Conservation (phyloP, 2,113 vertebrate species). For the Oncorhynchus tshawytscha region DNA sequence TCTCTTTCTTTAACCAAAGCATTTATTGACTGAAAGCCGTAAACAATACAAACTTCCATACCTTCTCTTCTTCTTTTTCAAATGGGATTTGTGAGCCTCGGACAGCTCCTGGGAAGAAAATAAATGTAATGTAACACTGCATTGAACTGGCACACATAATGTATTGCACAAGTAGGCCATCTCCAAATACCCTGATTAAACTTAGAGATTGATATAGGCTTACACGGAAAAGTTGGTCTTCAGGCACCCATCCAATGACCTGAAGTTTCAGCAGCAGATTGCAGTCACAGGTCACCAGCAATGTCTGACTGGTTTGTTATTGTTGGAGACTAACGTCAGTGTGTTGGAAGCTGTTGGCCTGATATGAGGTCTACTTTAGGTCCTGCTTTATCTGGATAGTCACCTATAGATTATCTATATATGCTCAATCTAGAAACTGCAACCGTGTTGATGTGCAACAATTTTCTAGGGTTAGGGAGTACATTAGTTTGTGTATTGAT, state of each 20-base stretch:
- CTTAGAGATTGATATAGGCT: not conserved
- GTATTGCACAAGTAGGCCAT: too few species aligned
- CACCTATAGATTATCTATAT: too few species aligned
- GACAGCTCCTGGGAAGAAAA: constrained; percentile 69
- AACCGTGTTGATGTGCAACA: too few species aligned
- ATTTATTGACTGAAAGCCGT: not conserved
- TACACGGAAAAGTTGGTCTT: not conserved
- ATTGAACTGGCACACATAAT: not conserved
- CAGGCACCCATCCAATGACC: not conserved
- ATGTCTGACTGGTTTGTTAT: not conserved
- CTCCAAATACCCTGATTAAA: too few species aligned
- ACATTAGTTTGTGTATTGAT: too few species aligned
- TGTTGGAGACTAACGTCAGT: too few species aligned
- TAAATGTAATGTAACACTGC: constrained; percentile 16
- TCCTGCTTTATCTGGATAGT: too few species aligned
- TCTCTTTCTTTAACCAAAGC: constrained; percentile 4
- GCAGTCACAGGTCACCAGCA: not conserved
- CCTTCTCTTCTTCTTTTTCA: constrained; percentile 72
- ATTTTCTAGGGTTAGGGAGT: too few species aligned
- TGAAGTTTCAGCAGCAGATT: not conserved
- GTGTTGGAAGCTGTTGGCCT: too few species aligned
- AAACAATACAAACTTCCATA: constrained; percentile 50
- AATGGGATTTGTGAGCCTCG: constrained; percentile 61
- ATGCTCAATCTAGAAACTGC: too few species aligned
- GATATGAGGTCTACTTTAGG: too few species aligned